A percentile compares a stretch with the other conserved stretches of the same genome.
Conservation (phyloP, 2,888 invertebrate genomes). For the Clusia tigrina region DNA sequence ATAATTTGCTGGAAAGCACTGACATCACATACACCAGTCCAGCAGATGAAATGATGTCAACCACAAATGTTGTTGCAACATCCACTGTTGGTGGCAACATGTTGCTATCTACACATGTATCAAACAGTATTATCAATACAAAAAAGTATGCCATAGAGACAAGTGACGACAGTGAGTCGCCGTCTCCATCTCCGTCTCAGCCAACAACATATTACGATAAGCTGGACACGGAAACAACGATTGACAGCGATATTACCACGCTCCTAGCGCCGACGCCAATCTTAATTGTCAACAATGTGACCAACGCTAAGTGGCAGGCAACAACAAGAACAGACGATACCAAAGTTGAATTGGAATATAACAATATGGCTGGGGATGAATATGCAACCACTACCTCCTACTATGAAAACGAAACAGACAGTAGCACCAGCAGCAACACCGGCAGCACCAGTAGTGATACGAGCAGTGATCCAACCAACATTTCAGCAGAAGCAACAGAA, state of each 20-base stretch:
- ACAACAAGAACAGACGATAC: background rate
- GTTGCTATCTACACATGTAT: conserved; percentile 36
- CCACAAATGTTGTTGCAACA: conserved; percentile 1
- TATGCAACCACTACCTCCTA: conserved; percentile 10
- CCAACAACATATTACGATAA: conserved; percentile 40
- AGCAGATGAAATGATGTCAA: conserved; percentile 19
- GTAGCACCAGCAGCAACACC: conserved; percentile 32
- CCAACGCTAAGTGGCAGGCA: conserved; percentile 31
- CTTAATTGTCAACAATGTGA: conserved; percentile 37
- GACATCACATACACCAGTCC: conserved; percentile 16
- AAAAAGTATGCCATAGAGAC: conserved; percentile 3
- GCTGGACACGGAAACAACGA: conserved; percentile 38
- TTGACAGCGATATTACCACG: background rate
- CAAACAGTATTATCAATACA: conserved; percentile 47
- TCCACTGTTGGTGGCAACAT: conserved; percentile 25
- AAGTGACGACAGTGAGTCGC: conserved; percentile 35
- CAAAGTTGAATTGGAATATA: background rate
- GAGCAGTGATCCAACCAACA: too few relatives aligned
- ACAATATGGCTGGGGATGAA: background rate
- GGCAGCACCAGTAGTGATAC: conserved; percentile 26
- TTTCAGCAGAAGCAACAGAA: background rate
- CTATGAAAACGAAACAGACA: conserved; percentile 19
- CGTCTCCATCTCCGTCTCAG: too few relatives aligned
- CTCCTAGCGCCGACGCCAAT: conserved; percentile 24
- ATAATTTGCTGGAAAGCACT: conserved; percentile 23